Evolutionary conservation across 2,113 vertebrate species (phyloP), one percentile per base, ranked within the genome.

Genomic region (Centropristis striata): DNA sequence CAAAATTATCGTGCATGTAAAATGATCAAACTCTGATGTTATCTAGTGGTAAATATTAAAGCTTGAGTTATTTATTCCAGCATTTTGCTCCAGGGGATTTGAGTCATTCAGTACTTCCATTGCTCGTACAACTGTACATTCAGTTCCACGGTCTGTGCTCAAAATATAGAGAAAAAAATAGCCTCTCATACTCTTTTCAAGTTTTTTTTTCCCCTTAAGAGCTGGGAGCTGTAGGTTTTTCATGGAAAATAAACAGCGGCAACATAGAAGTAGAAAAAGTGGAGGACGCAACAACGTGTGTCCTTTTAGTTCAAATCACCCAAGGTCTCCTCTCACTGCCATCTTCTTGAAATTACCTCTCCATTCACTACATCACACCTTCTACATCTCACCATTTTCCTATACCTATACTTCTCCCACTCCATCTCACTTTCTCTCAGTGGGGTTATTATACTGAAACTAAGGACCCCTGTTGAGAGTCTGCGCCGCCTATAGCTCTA

Each of bases 341-440:
- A 57, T 66, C 80, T 80, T 67, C 49, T 67, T 55, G 1, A 82
- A 67, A 78, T 59, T 49, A 60, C 78, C 51, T 60, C 67, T 73
- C 60, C 8, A 28, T 50, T 41, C 47, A 57, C 60, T 57, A 53
- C 4, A 58, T 25, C 18, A 36, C n/a, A 37, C n/a, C 42, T 41
- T 60, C 69, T 53, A 21, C 39, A 60, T 75, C 21, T 16, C 36
- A 36, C 37, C 20, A 36, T 66, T 54, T 53, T 32, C 49, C 4
- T 61, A 20, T 49, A 73, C 27, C 61, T 50, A 10, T 58, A 28
- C 64, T 0, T 75, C 41, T 74, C 60, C n/a, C 4, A 18, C 28
- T 78, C 63, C 36, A 59, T 75, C 70, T 64, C 55, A 42, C 65
- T 71, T 65, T 36, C 49, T 54, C 27, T 59, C 39, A 51, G 21